These are phyloP conservation scores for Patella vulgata DNA, from an alignment of 1,140 invertebrate genomes.

Conservation along the genomic window DNA sequence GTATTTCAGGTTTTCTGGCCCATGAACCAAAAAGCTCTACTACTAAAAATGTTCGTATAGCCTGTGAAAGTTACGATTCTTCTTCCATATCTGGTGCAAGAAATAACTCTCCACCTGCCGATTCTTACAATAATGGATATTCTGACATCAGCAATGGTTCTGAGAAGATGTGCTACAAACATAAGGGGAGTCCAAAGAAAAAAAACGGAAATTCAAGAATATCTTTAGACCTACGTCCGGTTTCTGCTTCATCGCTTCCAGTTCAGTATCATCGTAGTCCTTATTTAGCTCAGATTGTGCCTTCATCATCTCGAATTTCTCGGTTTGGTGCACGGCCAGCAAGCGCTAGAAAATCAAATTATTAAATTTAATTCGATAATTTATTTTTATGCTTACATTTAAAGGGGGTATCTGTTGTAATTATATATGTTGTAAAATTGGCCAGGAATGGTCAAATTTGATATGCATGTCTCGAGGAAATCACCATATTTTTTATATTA, in stretches of 20 bases:
- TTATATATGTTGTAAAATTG: too few species aligned
- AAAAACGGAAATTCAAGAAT: conserved; percentile 38
- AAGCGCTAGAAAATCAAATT: conserved; percentile 20
- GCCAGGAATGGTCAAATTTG: too few species aligned
- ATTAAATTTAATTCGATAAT: too few species aligned
- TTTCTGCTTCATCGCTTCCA: conserved; percentile 38
- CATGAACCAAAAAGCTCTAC: conserved; percentile 2
- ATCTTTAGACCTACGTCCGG: conserved; percentile 53
- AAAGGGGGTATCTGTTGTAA: too few species aligned
- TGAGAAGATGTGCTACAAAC: conserved; percentile 41
- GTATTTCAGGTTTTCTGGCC: neutral
- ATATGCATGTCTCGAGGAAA: too few species aligned
- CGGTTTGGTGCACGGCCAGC: conserved; percentile 20
- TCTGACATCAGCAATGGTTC: conserved; percentile 24
- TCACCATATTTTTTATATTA: too few species aligned
- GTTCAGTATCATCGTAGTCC: conserved; percentile 50
- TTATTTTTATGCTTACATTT: too few species aligned
- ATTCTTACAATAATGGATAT: conserved; percentile 25
- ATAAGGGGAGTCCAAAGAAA: conserved; percentile 31
- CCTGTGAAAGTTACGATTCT: neutral
- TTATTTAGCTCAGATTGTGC: conserved; percentile 49
- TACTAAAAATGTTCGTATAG: conserved; percentile 7
- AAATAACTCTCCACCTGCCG: conserved; percentile 17
- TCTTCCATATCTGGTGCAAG: neutral
- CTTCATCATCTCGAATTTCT: conserved; percentile 20